A percentile compares a stretch with the other conserved stretches of the same genome.
These are phyloP conservation scores for Orestias chungarensis DNA, from an alignment of 2,797 vertebrate species.

Conservation along the genomic window DNA sequence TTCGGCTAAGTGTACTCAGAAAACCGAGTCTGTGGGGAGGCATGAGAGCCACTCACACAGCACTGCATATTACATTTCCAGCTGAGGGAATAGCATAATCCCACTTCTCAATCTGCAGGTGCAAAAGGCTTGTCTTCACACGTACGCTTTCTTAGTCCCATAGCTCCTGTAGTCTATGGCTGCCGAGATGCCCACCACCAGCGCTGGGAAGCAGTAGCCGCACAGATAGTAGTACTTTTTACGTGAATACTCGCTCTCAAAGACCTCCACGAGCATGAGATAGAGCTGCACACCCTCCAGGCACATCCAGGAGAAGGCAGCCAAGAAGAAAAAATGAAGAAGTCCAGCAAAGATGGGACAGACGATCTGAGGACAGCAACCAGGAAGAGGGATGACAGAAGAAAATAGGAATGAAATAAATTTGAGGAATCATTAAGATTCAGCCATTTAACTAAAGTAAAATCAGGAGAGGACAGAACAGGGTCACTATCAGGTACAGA, in stretches of 20 bases:
- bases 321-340: conserved; percentile 95
- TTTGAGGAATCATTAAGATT: conserved; percentile 31
- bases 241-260: conserved; percentile 91
- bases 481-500: conserved; percentile 37
- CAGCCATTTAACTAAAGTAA: conserved; percentile 32
- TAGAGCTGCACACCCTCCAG: conserved; percentile 95
- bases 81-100: conserved; percentile 70
- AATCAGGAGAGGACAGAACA: conserved; percentile 39
- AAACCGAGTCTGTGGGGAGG: conserved; percentile 68
- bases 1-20: conserved; percentile 76
- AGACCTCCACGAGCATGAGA: conserved; percentile 95
- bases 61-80: conserved; percentile 67
- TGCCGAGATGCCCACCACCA: conserved; percentile 92
- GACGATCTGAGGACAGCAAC: conserved; percentile 80
- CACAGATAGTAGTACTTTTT: conserved; percentile 96
- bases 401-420: conserved; percentile 20
- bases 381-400: conserved; percentile 16
- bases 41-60: conserved; percentile 58
- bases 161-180: conserved; percentile 96
- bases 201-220: conserved; percentile 92
- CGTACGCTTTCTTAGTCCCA: conserved; percentile 95
- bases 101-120: conserved; percentile 78
- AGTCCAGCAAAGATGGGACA: conserved; percentile 94
- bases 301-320: conserved; percentile 96
- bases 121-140: conserved; percentile 75